Evolutionary conservation across 1,140 invertebrate genomes (phyloP), one percentile per base, ranked within the genome.

Genomic region (Ridgeia piscesae): DNA sequence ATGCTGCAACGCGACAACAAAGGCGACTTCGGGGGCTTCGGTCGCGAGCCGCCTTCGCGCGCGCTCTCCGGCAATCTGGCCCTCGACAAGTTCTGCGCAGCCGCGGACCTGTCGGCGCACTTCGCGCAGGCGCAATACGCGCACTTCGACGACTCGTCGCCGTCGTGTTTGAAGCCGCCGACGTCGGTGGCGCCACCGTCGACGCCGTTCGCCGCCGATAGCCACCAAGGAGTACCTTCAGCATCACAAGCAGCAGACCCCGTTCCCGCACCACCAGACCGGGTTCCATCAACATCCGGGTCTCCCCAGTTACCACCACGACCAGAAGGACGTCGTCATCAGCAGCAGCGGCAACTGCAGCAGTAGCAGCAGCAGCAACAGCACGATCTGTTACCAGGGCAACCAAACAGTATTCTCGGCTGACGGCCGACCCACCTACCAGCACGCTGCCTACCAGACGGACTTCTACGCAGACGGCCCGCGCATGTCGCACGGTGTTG

Each of bases 401-500:
- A 89, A 89, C 89, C 89, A 89, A 34, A 50, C 48, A 50, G 48
- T 50, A 50, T 50, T 50, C 48, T 50, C 89, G 34, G 89, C 89
- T 89, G 89, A 89, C 34, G 89, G 33, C n/a, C 89, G 89, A 89
- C 89, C 33, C 8, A 21, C 8, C 48, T 50, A 50, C 48, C 48
- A 50, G 48, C 48, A 50, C 48, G 48, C 48, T 17, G 91, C 35
- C 77, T 92, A 92, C 58, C 91, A 92, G 91, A 27, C 31, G 42
- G 91, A 58, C 11, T 92, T 58, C 91, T 92, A 77, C 42, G 91
- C 31, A n/a, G 91, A 50, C 91, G 21, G 94, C 95, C 95, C 96
- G 95, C 95, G 96, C 94, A 95, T 92, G 94, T 21, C 48, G 21
- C 48, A 50, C 48, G 21, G 48, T 50, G 48, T 50, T 21, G 48